Evolutionary conservation across 2,113 vertebrate species (phyloP).

Genomic region (Osmerus eperlanus): DNA sequence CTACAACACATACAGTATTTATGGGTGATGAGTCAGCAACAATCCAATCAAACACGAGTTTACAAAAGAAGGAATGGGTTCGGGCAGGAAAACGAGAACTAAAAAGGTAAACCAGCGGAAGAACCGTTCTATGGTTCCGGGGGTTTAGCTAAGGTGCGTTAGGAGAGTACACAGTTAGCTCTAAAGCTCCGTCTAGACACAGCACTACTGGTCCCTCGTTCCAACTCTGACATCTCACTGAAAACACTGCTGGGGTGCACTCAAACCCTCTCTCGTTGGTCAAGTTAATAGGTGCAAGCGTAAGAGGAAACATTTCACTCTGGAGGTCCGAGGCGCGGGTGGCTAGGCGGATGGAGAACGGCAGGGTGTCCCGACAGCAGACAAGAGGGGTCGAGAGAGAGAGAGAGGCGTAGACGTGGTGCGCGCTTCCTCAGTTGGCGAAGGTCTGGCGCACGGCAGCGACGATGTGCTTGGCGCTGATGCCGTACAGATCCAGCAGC

Average conservation of each 20-base stretch:
- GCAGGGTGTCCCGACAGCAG: constrained; percentile 36
- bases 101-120: too few species aligned
- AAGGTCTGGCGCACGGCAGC: constrained; percentile 72
- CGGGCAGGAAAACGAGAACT: too few species aligned
- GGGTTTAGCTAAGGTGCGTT: neutral
- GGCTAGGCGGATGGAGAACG: constrained; percentile 8
- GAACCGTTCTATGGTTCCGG: neutral
- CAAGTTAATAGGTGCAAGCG: too few species aligned
- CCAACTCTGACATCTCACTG: neutral
- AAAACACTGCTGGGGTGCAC: too few species aligned
- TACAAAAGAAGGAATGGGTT: too few species aligned
- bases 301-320: too few species aligned
- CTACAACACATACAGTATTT: too few species aligned
- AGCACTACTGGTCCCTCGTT: neutral
- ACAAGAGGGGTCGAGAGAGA: constrained; percentile 31
- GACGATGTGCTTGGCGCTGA: constrained; percentile 77
- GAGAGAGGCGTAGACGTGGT: neutral
- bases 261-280: too few species aligned
- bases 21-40: too few species aligned
- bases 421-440: constrained; percentile 60
- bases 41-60: too few species aligned
- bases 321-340: neutral
- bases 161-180: neutral
- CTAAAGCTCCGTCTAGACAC: neutral
- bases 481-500: constrained; percentile 78